These are phyloP conservation scores for Megastigmus dorsalis DNA, from an alignment of 2,888 invertebrate species.

Conservation along the genomic window DNA sequence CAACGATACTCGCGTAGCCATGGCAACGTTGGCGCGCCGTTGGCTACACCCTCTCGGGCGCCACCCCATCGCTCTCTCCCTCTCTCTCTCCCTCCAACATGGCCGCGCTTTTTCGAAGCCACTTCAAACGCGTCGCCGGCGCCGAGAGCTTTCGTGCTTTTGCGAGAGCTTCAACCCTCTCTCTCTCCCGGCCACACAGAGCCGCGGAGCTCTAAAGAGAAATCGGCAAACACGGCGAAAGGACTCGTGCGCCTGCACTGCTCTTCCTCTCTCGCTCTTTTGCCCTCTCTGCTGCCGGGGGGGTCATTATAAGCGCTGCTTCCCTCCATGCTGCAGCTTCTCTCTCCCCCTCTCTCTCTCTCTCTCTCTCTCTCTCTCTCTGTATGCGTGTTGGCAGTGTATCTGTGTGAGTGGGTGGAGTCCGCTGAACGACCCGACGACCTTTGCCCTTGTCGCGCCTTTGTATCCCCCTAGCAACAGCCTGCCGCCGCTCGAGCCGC, in stretches of 20 bases:
- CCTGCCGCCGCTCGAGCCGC: background rate
- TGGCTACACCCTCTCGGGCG: slow-evolving; percentile 58
- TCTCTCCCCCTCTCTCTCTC: too few relatives aligned
- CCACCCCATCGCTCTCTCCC: slow-evolving; percentile 52
- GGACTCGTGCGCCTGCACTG: too few relatives aligned
- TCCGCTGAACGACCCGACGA: slow-evolving; percentile 31
- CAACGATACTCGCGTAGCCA: slow-evolving; percentile 62
- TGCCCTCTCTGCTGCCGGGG: background rate
- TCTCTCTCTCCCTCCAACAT: slow-evolving; percentile 54
- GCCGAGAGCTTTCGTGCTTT: slow-evolving; percentile 41
- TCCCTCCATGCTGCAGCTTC: too few relatives aligned
- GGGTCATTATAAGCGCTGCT: slow-evolving; percentile 11
- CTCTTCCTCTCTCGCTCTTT: too few relatives aligned
- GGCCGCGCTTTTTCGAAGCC: slow-evolving; percentile 45
- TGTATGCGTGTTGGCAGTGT: too few relatives aligned
- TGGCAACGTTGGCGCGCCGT: slow-evolving; percentile 60
- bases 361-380: too few relatives aligned
- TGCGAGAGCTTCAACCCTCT: slow-evolving; percentile 10
- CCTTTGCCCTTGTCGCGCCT: slow-evolving; percentile 46
- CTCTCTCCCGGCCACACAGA: background rate
- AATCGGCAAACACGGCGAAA: slow-evolving; percentile 46
- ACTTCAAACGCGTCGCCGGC: too few relatives aligned
- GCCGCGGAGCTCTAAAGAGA: background rate
- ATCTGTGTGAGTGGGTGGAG: slow-evolving; percentile 2
- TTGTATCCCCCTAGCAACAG: slow-evolving; percentile 44